Evolutionary conservation across 1,140 invertebrate genomes (phyloP).

Genomic region (Papilio xuthus): DNA sequence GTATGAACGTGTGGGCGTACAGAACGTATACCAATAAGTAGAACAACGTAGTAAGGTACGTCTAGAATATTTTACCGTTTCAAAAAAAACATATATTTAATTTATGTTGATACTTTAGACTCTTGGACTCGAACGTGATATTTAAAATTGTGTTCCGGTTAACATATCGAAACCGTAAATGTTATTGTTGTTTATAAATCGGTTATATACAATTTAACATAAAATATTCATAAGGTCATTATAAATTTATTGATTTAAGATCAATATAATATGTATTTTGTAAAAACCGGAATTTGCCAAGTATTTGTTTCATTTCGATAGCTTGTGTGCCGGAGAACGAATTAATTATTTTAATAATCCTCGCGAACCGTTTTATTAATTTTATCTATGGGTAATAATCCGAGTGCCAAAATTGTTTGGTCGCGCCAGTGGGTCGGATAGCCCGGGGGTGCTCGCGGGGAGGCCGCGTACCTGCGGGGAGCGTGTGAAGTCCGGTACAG

Average conservation of each 20-base stretch:
- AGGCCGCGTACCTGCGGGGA: conserved; percentile 68
- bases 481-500: conserved; percentile 79
- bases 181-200: conserved; percentile 36
- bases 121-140: conserved; percentile 27
- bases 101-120: conserved; percentile 25
- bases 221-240: conserved; percentile 28
- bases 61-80: conserved; percentile 20
- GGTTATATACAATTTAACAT: conserved; percentile 15
- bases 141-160: conserved; percentile 31
- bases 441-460: conserved; percentile 47
- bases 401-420: conserved; percentile 48
- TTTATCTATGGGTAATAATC: conserved; percentile 23
- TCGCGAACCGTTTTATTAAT: neutral
- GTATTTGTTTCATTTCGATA: conserved; percentile 44
- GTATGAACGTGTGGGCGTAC: conserved; percentile 38
- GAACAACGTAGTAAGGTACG: conserved; percentile 16
- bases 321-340: conserved; percentile 41
- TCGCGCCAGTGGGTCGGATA: conserved; percentile 44
- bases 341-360: neutral
- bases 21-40: conserved; percentile 32
- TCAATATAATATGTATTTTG: conserved; percentile 39
- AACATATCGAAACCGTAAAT: conserved; percentile 33
- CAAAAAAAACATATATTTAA: conserved; percentile 29
- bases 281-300: conserved; percentile 47
- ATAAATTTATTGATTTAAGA: conserved; percentile 22